A percentile compares a stretch with the other conserved stretches of the same genome.
phyloP scores from a whole-genome alignment of 2,888 invertebrate species.

The Oasisia sp. region DNA sequence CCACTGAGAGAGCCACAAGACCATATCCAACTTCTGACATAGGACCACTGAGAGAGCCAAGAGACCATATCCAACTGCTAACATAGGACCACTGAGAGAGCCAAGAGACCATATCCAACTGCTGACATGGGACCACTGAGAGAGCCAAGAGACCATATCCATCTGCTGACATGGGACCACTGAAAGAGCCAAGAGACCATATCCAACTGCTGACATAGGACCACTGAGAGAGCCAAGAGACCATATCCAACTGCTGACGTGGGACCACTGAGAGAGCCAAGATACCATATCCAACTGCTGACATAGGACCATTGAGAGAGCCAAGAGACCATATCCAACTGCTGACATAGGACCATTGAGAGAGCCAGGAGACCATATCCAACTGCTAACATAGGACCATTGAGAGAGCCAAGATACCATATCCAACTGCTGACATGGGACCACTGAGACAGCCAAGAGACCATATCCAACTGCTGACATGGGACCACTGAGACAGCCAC shows the following conservation, averaged over 20 bases:
- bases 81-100: background rate
- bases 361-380: background rate
- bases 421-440: no score
- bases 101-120: background rate
- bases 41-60: background rate
- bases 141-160: background rate
- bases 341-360: background rate
- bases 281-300: background rate
- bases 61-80: background rate
- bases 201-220: background rate
- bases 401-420: background rate
- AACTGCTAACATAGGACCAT: background rate
- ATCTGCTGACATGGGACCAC: background rate
- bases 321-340: background rate
- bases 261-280: background rate
- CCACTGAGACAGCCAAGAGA: background rate
- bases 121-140: background rate
- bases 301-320: background rate
- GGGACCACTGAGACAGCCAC: background rate
- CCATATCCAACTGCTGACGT: background rate
- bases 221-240: background rate
- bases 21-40: background rate
- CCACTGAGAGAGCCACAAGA: background rate
- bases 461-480: background rate
- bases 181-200: background rate